phyloP scores from a whole-genome alignment of 2,113 vertebrate species.

The Psilopsiagon aurifrons region DNA sequence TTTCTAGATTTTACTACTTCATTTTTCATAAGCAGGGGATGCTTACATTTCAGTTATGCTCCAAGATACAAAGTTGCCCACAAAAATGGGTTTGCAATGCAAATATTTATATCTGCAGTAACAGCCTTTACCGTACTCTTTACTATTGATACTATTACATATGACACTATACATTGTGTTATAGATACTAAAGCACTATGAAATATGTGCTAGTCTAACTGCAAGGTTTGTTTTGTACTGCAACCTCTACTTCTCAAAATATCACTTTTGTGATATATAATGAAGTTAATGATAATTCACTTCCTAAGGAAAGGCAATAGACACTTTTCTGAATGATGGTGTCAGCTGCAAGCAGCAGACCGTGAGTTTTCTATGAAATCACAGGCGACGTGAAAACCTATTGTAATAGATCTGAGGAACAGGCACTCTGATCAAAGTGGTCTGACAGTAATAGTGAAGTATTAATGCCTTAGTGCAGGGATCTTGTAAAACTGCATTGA shows the following conservation, averaged over 20 bases:
- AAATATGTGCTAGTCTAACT: not conserved
- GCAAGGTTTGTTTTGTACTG: not conserved
- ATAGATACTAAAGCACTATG: not conserved
- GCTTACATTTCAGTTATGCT: not conserved
- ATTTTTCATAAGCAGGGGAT: not conserved
- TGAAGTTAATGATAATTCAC: not conserved
- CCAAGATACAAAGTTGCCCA: not conserved
- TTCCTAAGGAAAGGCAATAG: not conserved
- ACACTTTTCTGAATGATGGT: not conserved
- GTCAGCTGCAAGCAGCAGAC: not conserved
- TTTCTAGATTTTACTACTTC: not conserved
- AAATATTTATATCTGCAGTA: not conserved
- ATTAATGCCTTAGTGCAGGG: not conserved
- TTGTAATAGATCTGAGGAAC: not conserved
- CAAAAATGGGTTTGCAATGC: not conserved
- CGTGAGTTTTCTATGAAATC: not conserved
- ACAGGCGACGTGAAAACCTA: not conserved
- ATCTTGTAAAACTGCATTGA: not conserved
- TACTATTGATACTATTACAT: not conserved
- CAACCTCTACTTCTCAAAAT: not conserved
- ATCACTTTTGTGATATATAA: not conserved
- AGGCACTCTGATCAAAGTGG: not conserved
- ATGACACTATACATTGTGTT: not conserved
- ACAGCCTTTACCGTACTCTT: not conserved
- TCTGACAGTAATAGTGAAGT: not conserved